Percentiles rank a stretch among this genome's conserved stretches.
Conservation (phyloP, 2,797 vertebrate species). For the Lacerta agilis region DNA sequence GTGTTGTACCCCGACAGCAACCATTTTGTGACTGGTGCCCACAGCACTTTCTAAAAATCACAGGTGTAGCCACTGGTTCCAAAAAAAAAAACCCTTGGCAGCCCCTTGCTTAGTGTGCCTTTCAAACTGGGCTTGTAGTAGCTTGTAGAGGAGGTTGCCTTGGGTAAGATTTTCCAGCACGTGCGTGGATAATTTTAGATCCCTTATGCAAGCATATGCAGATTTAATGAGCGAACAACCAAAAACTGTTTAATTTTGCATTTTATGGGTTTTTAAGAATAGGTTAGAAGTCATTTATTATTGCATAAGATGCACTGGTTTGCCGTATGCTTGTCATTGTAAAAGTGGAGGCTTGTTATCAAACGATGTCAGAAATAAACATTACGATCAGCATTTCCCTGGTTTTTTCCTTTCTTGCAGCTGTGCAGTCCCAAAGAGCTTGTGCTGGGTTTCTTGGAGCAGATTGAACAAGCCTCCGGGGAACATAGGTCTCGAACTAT, state of each 20-base stretch:
- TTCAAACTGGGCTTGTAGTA: too few species aligned
- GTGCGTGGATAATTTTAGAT: neutral
- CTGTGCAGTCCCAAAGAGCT: slow-evolving; percentile 94
- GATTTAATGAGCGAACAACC: neutral
- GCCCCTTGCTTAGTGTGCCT: neutral
- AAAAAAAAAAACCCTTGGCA: too few species aligned
- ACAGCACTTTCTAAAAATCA: neutral
- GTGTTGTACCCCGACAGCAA: too few species aligned
- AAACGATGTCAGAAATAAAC: neutral
- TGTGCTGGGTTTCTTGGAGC: slow-evolving; percentile 92
- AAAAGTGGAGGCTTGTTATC: neutral
- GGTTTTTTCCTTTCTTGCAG: slow-evolving; percentile 74
- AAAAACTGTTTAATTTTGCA: neutral
- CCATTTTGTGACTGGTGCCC: too few species aligned
- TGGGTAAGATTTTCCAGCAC: neutral
- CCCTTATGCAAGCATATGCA: neutral
- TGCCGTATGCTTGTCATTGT: neutral
- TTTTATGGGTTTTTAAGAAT: neutral
- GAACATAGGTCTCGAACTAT: slow-evolving; percentile 83
- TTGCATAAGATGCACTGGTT: neutral
- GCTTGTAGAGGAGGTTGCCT: neutral
- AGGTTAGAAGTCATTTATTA: neutral
- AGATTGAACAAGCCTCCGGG: slow-evolving; percentile 89
- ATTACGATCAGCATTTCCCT: neutral
- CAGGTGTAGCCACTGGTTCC: too few species aligned